These are phyloP conservation scores for Microdon myrmicae DNA, from an alignment of 2,888 invertebrate genomes.

Conservation along the genomic window DNA sequence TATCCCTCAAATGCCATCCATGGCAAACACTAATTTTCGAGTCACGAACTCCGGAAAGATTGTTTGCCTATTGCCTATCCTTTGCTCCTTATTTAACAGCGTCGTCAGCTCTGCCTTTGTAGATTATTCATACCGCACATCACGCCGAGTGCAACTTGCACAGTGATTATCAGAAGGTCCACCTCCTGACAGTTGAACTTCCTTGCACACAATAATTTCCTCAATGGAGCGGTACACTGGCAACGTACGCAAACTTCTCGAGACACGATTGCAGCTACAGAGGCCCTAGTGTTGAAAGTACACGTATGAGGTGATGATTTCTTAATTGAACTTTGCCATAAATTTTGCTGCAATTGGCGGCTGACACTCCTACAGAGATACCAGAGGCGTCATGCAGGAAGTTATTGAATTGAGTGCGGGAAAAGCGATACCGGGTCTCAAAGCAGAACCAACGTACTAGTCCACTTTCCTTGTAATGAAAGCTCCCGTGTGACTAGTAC, in stretches of 20 bases:
- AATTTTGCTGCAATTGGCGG: slow-evolving; percentile 52
- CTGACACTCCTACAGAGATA: no score
- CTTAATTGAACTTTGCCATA: slow-evolving; percentile 56
- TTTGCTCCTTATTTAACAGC: slow-evolving; percentile 33
- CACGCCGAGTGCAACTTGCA: slow-evolving; percentile 32
- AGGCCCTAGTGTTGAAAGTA: slow-evolving; percentile 48
- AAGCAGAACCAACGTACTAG: no score
- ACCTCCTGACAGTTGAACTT: slow-evolving; percentile 31
- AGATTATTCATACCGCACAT: slow-evolving; percentile 50
- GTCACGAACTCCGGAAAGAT: slow-evolving; percentile 49
- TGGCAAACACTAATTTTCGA: slow-evolving; percentile 34
- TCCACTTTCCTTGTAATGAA: no score
- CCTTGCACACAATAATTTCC: slow-evolving; percentile 18
- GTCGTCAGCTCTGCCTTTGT: slow-evolving; percentile 43
- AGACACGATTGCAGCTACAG: slow-evolving; percentile 14
- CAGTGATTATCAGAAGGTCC: slow-evolving; percentile 9
- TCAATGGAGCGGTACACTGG: not conserved
- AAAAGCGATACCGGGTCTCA: no score
- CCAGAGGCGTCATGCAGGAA: no score
- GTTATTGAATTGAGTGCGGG: no score
- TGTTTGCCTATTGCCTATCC: slow-evolving; percentile 31
- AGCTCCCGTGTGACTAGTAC: no score
- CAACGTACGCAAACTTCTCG: slow-evolving; percentile 2
- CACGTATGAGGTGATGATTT: slow-evolving; percentile 55
- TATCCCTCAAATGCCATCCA: slow-evolving; percentile 61